Percentiles rank a stretch among this genome's conserved stretches.
phyloP scores from a whole-genome alignment of 2,888 invertebrate species.

The Drosophila yooni region DNA sequence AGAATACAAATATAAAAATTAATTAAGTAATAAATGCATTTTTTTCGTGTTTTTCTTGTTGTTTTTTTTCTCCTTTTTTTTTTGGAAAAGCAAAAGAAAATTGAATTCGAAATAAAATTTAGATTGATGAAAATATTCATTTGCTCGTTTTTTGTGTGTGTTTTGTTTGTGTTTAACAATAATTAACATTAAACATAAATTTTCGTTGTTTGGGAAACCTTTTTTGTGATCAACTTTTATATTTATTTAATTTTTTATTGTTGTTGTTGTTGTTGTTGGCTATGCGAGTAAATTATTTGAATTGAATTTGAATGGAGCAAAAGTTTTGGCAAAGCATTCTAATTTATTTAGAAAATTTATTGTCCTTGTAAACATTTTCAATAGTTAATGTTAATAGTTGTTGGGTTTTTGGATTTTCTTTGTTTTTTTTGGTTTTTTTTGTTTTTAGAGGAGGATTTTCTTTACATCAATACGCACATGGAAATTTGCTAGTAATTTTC shows the following conservation, averaged over 20 bases:
- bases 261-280: slow-evolving; percentile 17
- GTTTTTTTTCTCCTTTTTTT: slow-evolving; percentile 27
- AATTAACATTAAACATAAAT: slow-evolving; percentile 64
- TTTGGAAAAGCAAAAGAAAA: slow-evolving; percentile 75
- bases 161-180: slow-evolving; percentile 15
- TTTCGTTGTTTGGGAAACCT: slow-evolving; percentile 79
- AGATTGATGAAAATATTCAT: slow-evolving; percentile 20
- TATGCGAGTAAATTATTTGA: slow-evolving; percentile 43
- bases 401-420: slow-evolving; percentile 23
- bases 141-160: neutral
- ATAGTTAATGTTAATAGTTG: slow-evolving; percentile 60
- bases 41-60: slow-evolving; percentile 46
- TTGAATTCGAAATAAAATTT: slow-evolving; percentile 11
- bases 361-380: slow-evolving; percentile 78
- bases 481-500: slow-evolving; percentile 73
- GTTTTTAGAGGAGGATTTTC: slow-evolving; percentile 24
- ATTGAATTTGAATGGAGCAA: slow-evolving; percentile 47
- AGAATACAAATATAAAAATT: slow-evolving; percentile 77
- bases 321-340: slow-evolving; percentile 66
- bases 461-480: slow-evolving; percentile 67
- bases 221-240: slow-evolving; percentile 30
- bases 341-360: slow-evolving; percentile 73
- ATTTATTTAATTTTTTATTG: slow-evolving; percentile 5
- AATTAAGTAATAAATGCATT: slow-evolving; percentile 80
- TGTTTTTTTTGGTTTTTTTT: slow-evolving; percentile 23